Conservation (phyloP, 2,113 vertebrate genomes). For the Rhinolophus ferrumequinum region DNA sequence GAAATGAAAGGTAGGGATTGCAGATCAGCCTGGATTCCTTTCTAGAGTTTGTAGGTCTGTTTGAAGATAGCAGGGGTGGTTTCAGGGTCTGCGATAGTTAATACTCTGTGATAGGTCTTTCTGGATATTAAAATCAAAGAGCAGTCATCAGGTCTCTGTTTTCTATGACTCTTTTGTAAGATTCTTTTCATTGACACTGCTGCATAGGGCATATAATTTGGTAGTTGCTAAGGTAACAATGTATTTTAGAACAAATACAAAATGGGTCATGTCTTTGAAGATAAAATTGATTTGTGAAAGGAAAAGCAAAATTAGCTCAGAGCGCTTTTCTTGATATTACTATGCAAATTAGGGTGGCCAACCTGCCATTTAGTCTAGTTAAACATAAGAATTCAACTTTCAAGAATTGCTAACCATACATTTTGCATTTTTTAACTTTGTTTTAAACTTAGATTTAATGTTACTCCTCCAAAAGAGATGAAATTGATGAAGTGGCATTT, state of each 20-base stretch:
- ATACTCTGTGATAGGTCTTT: background rate
- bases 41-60: background rate
- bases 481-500: background rate
- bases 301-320: constrained; percentile 8
- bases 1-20: background rate
- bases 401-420: background rate
- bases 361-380: background rate
- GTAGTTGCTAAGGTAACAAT: constrained; percentile 27
- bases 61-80: background rate
- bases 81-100: background rate
- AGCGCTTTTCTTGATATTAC: background rate
- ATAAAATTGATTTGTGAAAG: constrained; percentile 51
- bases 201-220: background rate
- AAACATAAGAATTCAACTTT: constrained; percentile 19
- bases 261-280: constrained; percentile 12
- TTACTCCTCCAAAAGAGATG: background rate
- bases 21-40: background rate
- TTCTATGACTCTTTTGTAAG: background rate
- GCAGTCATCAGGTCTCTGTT: background rate
- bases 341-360: background rate
- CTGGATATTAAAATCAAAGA: background rate
- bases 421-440: background rate
- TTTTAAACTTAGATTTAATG: background rate
- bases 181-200: background rate
- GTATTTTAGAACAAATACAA: background rate